These are phyloP conservation scores for Betta splendens DNA, from an alignment of 2,797 vertebrate genomes.

Conservation along the genomic window DNA sequence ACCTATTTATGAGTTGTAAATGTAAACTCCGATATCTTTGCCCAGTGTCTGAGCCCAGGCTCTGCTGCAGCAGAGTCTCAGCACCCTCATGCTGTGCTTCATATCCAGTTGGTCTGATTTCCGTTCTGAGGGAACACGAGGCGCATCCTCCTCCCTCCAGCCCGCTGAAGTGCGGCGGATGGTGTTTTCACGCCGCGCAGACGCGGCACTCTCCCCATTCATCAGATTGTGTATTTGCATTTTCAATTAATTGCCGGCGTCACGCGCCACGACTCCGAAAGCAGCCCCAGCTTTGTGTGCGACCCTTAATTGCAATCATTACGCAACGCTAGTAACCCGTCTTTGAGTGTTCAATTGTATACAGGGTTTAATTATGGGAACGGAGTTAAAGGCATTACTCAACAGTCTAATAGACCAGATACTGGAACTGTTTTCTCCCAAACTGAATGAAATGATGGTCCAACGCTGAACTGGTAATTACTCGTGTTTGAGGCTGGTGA, in stretches of 20 bases:
- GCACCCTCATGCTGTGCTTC: conserved; percentile 58
- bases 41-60: conserved; percentile 53
- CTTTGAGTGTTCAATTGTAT: conserved; percentile 79
- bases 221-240: conserved; percentile 80
- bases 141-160: conserved; percentile 18
- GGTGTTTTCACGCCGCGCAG: conserved; percentile 67
- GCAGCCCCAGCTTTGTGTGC: conserved; percentile 72
- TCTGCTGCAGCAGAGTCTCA: conserved; percentile 56
- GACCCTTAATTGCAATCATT: conserved; percentile 83
- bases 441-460: conserved; percentile 65
- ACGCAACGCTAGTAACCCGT: conserved; percentile 70
- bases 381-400: conserved; percentile 79
- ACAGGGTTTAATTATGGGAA: conserved; percentile 79
- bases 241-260: conserved; percentile 81
- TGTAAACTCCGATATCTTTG: conserved; percentile 31
- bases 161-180: conserved; percentile 63
- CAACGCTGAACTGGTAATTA: conserved; percentile 63
- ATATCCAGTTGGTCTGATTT: conserved; percentile 71
- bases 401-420: conserved; percentile 79
- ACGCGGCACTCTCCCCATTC: conserved; percentile 70
- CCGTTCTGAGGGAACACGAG: conserved; percentile 65
- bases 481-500: conserved; percentile 55
- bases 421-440: conserved; percentile 52
- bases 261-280: conserved; percentile 63
- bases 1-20: conserved; percentile 22